Evolutionary conservation across 2,888 invertebrate genomes (phyloP), one percentile per base, ranked within the genome.

Genomic region (Apamea sordens): DNA sequence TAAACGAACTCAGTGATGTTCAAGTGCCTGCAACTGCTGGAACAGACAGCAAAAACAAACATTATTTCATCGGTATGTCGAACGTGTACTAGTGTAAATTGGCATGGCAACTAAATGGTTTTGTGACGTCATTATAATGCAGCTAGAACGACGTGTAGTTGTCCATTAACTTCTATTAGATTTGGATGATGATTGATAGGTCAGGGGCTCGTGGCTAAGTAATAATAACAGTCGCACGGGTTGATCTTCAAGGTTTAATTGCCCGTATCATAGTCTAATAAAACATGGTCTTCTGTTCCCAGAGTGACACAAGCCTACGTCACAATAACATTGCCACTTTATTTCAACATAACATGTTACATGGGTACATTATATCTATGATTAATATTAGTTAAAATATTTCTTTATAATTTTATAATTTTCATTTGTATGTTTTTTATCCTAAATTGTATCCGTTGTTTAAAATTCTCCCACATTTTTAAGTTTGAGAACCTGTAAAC

Each of bases 11-110:
- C 32, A 72, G 11, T 18, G 44, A 73, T 36, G 15, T 24, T 73
- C 80, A 80, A 80, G 80, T 70, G 64, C 24, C 10, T 41, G 36
- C 5, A 59, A 41, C 47, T 24, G 18, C 28, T 71, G 47, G n/a
- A 63, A 77, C 53, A 44, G 72, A 74, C 67, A 72, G 70, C 71
- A 6, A 41, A 68, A 56, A 67, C 67, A 82, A 83, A 83, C 78
- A 78, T 61, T 74, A 32, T 64, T 50, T 63, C 21, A 70, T 56
- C 44, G 28, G 7, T 21, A 36, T 41, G 47, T 73, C 53, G n/a
- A 77, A 53, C 36, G 63, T 64, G 21, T 71, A 41, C 36, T 13
- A 36, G 24, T 67, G 63, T 71, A 82, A 65, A 83, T 73, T 83
- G 83, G 71, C 83, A 59, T 75, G 53, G 15, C 71, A 44, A 24